Evolutionary conservation across 2,888 invertebrate genomes (phyloP).

Genomic region (Drosophila gaucha): DNA sequence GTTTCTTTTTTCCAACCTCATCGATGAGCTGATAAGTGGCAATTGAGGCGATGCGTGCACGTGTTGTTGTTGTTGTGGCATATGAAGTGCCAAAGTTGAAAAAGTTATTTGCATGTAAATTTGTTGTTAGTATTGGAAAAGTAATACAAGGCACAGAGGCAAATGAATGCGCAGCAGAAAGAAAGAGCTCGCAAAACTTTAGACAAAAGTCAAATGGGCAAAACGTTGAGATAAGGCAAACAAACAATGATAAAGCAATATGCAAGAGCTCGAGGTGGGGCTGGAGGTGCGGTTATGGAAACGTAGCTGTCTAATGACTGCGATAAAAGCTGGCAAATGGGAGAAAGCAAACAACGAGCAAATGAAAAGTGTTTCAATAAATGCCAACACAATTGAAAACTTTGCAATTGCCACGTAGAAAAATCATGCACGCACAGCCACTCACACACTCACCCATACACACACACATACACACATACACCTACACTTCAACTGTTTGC

Average conservation of each 20-base stretch:
- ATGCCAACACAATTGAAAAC: slow-evolving; percentile 51
- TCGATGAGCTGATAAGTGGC: slow-evolving; percentile 78
- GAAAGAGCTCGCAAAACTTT: slow-evolving; percentile 52
- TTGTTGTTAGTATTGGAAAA: slow-evolving; percentile 73
- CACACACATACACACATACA: slow-evolving; percentile 6
- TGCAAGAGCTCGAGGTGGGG: not conserved
- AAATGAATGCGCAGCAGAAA: slow-evolving; percentile 39
- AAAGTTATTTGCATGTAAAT: slow-evolving; percentile 80
- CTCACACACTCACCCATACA: slow-evolving; percentile 11
- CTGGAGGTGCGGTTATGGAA: not conserved
- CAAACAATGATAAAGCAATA: slow-evolving; percentile 56
- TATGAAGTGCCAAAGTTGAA: slow-evolving; percentile 73
- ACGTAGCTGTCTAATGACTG: slow-evolving; percentile 41
- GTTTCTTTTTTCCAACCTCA: slow-evolving; percentile 59
- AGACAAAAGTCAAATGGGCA: slow-evolving; percentile 63
- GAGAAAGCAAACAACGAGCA: slow-evolving; percentile 33
- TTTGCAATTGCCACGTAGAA: slow-evolving; percentile 52
- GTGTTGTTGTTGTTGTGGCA: slow-evolving; percentile 25
- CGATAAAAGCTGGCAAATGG: slow-evolving; percentile 46
- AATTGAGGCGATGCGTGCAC: slow-evolving; percentile 66
- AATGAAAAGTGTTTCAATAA: slow-evolving; percentile 65
- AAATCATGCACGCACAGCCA: slow-evolving; percentile 1
- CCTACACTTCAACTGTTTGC: not conserved
- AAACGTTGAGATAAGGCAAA: slow-evolving; percentile 26
- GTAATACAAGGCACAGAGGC: slow-evolving; percentile 62